Evolutionary conservation across 2,113 vertebrate species (phyloP).

Genomic region (Rhodinocichla rosea): DNA sequence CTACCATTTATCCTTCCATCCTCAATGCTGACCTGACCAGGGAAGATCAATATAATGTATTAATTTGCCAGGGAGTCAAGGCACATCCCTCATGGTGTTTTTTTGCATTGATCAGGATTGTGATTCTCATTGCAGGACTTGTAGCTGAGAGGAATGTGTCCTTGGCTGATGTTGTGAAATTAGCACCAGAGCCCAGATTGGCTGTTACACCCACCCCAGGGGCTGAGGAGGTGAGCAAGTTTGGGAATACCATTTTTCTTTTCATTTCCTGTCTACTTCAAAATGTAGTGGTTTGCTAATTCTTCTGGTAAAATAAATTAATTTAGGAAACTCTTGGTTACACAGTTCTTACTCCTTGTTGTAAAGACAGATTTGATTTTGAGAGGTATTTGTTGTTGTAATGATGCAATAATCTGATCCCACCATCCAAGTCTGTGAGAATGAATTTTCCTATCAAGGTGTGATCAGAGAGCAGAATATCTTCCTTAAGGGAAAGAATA

Average conservation of each 20-base stretch:
- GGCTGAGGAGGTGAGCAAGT: constrained; percentile 75
- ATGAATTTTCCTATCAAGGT: neutral
- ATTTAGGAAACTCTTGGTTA: neutral
- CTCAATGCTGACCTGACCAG: constrained; percentile 57
- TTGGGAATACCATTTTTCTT: neutral
- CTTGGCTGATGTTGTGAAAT: constrained; percentile 79
- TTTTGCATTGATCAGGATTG: constrained; percentile 41
- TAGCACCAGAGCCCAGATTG: constrained; percentile 74
- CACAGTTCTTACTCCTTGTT: neutral
- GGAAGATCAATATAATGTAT: constrained; percentile 65
- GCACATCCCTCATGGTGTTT: constrained; percentile 55
- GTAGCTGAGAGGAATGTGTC: constrained; percentile 65
- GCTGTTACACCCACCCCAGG: constrained; percentile 71
- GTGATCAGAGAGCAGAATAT: neutral
- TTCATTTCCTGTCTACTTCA: neutral
- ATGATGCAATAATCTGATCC: neutral
- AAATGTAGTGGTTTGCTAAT: neutral
- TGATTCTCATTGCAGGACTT: constrained; percentile 75
- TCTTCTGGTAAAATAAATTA: neutral
- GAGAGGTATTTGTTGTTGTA: neutral
- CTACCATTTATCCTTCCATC: constrained; percentile 66
- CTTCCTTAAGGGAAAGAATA: neutral
- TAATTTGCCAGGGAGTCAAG: constrained; percentile 58
- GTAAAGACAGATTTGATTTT: neutral
- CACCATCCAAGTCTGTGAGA: neutral